Evolutionary conservation across 1,140 invertebrate genomes (phyloP).

Genomic region (Oryzaephilus surinamensis): DNA sequence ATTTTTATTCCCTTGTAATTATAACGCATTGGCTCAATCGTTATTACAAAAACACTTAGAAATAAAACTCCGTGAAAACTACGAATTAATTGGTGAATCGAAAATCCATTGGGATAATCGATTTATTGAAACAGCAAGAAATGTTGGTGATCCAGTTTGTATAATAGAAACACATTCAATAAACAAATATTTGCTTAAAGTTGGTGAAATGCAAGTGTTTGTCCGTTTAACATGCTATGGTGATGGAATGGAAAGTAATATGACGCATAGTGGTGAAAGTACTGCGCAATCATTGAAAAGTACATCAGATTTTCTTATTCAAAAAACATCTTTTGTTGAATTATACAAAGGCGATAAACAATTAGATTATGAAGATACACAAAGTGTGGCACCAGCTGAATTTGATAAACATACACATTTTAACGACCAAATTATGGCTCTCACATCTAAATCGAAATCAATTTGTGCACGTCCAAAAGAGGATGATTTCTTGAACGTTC

Average conservation of each 20-base stretch:
- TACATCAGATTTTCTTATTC: background rate
- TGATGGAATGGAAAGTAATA: background rate
- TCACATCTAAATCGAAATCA: slow-evolving; percentile 2
- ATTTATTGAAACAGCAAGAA: slow-evolving; percentile 26
- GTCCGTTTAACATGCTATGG: background rate
- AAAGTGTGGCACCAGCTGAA: slow-evolving; percentile 1
- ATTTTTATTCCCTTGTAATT: slow-evolving; percentile 18
- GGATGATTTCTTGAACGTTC: slow-evolving; percentile 2
- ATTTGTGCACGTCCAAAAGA: slow-evolving; percentile 3
- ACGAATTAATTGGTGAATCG: slow-evolving; percentile 10
- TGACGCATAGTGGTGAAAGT: background rate
- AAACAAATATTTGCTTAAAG: background rate
- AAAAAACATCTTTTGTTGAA: no score
- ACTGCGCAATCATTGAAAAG: no score
- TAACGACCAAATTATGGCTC: slow-evolving; percentile 2
- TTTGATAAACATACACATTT: slow-evolving; percentile 1
- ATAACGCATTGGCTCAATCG: slow-evolving; percentile 15
- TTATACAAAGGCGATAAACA: no score
- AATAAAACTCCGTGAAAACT: slow-evolving; percentile 15
- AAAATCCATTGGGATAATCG: slow-evolving; percentile 19
- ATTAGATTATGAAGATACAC: background rate
- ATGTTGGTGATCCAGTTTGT: slow-evolving; percentile 5
- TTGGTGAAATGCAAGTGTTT: background rate
- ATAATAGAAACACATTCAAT: no score
- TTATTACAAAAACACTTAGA: no score